phyloP scores from a whole-genome alignment of 2,113 vertebrate species.

The Siniperca chuatsi region DNA sequence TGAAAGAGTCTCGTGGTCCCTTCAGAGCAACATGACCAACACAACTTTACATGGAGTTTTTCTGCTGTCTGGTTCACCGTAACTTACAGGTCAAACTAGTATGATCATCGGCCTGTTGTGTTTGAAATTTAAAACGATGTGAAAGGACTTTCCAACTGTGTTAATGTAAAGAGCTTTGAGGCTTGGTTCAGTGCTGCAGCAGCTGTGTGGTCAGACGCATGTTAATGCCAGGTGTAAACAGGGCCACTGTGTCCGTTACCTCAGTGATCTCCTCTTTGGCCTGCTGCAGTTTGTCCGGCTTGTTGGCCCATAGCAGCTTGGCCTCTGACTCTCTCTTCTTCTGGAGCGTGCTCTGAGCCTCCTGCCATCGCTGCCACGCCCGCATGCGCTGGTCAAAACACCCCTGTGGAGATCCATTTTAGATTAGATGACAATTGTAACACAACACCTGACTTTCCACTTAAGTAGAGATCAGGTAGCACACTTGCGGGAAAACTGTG shows the following conservation, averaged over 20 bases:
- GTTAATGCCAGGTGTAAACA: too few species aligned
- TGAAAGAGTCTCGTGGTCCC: not conserved
- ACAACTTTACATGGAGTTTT: too few species aligned
- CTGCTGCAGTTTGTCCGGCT: constrained; percentile 95
- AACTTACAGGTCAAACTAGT: not conserved
- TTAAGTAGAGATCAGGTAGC: not conserved
- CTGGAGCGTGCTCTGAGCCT: constrained; percentile 92
- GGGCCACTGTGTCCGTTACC: constrained; percentile 76
- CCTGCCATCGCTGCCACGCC: constrained; percentile 97
- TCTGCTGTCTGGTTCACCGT: too few species aligned
- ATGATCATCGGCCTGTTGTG: not conserved
- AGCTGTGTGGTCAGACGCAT: not conserved
- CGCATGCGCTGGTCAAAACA: constrained; percentile 96
- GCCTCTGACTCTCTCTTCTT: constrained; percentile 96
- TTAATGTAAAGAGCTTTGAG: not conserved
- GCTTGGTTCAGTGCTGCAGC: not conserved
- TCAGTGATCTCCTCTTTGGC: constrained; percentile 95
- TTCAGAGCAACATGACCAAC: too few species aligned
- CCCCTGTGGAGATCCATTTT: constrained; percentile 78
- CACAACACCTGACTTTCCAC: not conserved
- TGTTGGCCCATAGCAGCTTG: constrained; percentile 96
- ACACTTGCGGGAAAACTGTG: not conserved
- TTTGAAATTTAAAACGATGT: not conserved
- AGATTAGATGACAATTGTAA: constrained; percentile 6
- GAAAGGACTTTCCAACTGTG: not conserved